phyloP scores from a whole-genome alignment of 2,888 invertebrate genomes.

The Platypus cylindrus region DNA sequence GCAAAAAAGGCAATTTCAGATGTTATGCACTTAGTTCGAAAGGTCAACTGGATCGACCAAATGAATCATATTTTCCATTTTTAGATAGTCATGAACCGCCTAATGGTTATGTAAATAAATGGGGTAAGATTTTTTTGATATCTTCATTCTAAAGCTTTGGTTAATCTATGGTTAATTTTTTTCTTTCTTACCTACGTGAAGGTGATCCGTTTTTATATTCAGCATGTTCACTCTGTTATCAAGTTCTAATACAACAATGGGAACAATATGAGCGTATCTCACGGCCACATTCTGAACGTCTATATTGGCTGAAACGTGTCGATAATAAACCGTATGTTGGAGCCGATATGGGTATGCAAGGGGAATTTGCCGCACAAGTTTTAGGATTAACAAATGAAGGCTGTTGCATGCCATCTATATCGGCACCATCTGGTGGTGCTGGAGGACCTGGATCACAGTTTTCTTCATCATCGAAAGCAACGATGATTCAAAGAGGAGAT shows the following conservation, averaged over 20 bases:
- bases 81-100: constrained; percentile 82
- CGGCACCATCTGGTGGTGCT: too few species aligned
- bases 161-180: too few species aligned
- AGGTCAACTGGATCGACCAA: constrained; percentile 52
- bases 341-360: constrained; percentile 72
- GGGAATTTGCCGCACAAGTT: constrained; percentile 86
- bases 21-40: constrained; percentile 50
- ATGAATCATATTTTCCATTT: constrained; percentile 84
- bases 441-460: too few species aligned
- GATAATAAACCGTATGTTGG: constrained; percentile 84
- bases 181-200: constrained; percentile 3
- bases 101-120: constrained; percentile 34
- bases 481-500: constrained; percentile 24
- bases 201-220: constrained; percentile 26
- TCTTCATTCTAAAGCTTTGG: too few species aligned
- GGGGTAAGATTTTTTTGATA: constrained; percentile 9
- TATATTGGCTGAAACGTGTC: constrained; percentile 86
- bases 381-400: constrained; percentile 57
- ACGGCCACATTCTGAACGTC: constrained; percentile 72
- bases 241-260: constrained; percentile 82
- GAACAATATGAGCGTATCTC: constrained; percentile 70
- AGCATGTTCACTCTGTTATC: constrained; percentile 77
- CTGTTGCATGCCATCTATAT: constrained; percentile 8
- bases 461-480: too few species aligned
- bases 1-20: constrained; percentile 52